A percentile compares a stretch with the other conserved stretches of the same genome.
phyloP scores from a whole-genome alignment of 1,140 invertebrate genomes.

The Achroia grisella region DNA sequence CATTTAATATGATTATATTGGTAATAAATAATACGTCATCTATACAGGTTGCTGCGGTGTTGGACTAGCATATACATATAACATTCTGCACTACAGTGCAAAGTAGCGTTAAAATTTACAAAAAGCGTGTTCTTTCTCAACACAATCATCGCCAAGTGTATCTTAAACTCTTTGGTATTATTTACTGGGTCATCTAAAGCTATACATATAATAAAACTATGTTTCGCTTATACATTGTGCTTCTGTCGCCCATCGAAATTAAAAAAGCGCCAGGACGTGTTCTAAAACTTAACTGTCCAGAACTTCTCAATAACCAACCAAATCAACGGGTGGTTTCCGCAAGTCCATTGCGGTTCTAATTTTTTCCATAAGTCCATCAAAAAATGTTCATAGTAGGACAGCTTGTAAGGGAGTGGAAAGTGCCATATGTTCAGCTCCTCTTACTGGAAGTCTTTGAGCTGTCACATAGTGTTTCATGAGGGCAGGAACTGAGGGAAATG shows the following conservation, averaged over 20 bases:
- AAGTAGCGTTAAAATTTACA: conserved; percentile 10
- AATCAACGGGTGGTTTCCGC: conserved; percentile 5
- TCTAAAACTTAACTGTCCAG: background rate
- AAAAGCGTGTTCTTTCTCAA: conserved; percentile 10
- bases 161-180: conserved; percentile 59
- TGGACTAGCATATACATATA: conserved; percentile 51
- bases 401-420: conserved; percentile 91
- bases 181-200: conserved; percentile 51
- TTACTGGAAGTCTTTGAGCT: conserved; percentile 91
- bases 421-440: conserved; percentile 96
- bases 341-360: background rate
- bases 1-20: conserved; percentile 24
- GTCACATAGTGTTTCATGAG: conserved; percentile 95
- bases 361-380: conserved; percentile 5
- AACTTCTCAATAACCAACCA: background rate
- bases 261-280: background rate
- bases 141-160: conserved; percentile 10
- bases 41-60: conserved; percentile 43
- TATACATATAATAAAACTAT: conserved; percentile 36
- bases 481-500: conserved; percentile 91
- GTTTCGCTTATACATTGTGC: background rate
- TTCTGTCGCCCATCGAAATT: background rate
- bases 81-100: conserved; percentile 13
- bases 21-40: conserved; percentile 29
- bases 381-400: conserved; percentile 82